Evolutionary conservation across 2,797 vertebrate species (phyloP).

Genomic region (Melanogrammus aeglefinus): DNA sequence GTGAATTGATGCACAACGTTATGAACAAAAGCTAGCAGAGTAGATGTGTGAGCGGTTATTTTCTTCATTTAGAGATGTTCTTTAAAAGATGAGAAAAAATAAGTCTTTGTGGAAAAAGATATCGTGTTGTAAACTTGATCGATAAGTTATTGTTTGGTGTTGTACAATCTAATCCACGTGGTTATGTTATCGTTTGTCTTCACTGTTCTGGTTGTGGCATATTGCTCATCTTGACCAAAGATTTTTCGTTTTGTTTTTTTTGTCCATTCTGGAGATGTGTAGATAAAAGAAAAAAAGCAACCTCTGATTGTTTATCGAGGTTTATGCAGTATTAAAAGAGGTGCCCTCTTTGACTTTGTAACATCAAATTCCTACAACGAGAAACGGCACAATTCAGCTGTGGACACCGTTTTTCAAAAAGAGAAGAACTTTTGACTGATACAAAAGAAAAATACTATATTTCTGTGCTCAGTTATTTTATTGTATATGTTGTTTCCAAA

Average conservation of each 20-base stretch:
- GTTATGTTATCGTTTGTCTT: conserved; percentile 33
- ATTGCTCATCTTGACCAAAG: conserved; percentile 68
- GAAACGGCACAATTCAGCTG: conserved; percentile 48
- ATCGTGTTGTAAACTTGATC: conserved; percentile 64
- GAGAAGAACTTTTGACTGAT: conserved; percentile 26
- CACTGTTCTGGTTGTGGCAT: conserved; percentile 56
- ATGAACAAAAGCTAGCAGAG: conserved; percentile 48
- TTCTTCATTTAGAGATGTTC: conserved; percentile 35
- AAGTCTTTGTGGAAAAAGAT: conserved; percentile 54
- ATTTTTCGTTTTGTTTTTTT: conserved; percentile 38
- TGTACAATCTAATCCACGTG: conserved; percentile 44
- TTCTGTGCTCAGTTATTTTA: conserved; percentile 30
- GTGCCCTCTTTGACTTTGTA: conserved; percentile 19
- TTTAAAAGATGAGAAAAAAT: conserved; percentile 22
- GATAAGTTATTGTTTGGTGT: conserved; percentile 70
- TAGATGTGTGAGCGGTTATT: conserved; percentile 21
- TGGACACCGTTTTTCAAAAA: conserved; percentile 37
- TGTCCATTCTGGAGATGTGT: conserved; percentile 46
- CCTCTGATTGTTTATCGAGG: conserved; percentile 32
- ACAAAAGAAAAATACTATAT: conserved; percentile 21
- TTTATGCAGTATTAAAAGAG: conserved; percentile 58
- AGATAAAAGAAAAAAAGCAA: conserved; percentile 17
- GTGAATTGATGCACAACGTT: conserved; percentile 39
- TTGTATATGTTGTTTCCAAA: conserved; percentile 27
- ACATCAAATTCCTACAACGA: conserved; percentile 31